Evolutionary conservation across 2,113 vertebrate species (phyloP).

Genomic region (Nothocercus julius): DNA sequence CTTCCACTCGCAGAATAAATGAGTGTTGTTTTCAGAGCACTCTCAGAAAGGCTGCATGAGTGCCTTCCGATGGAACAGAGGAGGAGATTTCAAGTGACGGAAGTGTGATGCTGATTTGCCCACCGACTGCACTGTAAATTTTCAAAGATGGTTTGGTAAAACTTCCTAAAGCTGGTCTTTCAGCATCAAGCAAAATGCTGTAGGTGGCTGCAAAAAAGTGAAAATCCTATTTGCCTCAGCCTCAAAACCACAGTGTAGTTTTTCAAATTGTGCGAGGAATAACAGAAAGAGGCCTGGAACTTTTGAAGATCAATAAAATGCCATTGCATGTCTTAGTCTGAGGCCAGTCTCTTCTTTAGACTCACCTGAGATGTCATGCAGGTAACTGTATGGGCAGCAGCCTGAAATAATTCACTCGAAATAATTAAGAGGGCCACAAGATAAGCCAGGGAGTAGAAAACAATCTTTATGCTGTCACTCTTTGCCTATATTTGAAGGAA

Average conservation of each 20-base stretch:
- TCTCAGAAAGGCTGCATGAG: conserved; percentile 98
- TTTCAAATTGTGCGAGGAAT: no score
- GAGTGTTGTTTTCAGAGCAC: conserved; percentile 78
- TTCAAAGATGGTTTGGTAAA: no score
- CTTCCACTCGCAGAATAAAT: neutral
- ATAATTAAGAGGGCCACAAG: neutral
- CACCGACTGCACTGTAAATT: conserved; percentile 90
- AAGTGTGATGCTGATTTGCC: conserved; percentile 97
- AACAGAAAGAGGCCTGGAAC: neutral
- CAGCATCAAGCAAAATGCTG: accelerated
- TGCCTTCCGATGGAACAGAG: conserved; percentile 93
- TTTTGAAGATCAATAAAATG: neutral
- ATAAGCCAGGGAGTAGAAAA: neutral
- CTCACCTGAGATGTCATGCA: neutral
- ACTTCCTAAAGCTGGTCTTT: accelerated
- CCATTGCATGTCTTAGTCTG: neutral
- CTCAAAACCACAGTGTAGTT: neutral
- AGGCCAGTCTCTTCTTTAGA: neutral
- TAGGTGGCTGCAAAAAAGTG: no score
- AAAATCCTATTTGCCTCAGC: neutral
- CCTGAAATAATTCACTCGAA: neutral
- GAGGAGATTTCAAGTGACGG: conserved; percentile 90
- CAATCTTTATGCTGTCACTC: neutral
- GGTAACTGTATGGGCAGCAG: no score
- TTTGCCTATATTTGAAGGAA: neutral